Base-by-base conservation (phyloP, 1,140 invertebrate genomes). In the Chironomus striatipennis region DNA sequence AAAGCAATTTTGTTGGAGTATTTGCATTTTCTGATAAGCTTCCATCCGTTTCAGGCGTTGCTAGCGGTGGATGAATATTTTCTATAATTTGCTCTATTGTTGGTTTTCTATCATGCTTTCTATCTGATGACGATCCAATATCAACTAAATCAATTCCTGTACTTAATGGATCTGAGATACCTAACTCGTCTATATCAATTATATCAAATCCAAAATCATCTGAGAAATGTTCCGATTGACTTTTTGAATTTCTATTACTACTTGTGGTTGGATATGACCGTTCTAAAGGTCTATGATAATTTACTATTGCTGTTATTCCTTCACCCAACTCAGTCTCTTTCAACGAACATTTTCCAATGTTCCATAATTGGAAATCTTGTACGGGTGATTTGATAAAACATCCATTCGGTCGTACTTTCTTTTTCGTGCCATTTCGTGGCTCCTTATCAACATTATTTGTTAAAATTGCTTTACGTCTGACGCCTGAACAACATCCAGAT, bases 201-300 rank as follows among this genome's bases (percentile, higher is more conserved):
- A 91, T 88, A 79, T 91, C 90, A 79, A 91, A 90, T 77, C 86
- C 86, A 78, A 91, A 91, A 76, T 86, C 88, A 79, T 90, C 83
- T 75, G 82, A 81, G 77, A 73, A 73, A 79, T 78, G 76, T 72
- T 76, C 75, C 42, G 64, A 65, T 34, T 34, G 24, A 34, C 24
- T 34, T 34, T 34, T 34, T 34, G 24, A 34, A 34, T 34, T 80
- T 82, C 21, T 34, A 34, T 80, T 79, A 75, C 81, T 81, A n/a
- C n/a, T n/a, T n/a, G n/a, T n/a, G 64, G 86, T 83, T 42, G 86
- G 87, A 79, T 87, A 87, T 5, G 83, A 86, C 75, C 87, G 81
- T 76, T 88, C 86, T 73, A 89, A 78, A 1, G 87, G 87, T 47
- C 85, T 84, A 79, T 89, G 87, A 18, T 84, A 78, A 24, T 79